phyloP scores from a whole-genome alignment of 2,888 invertebrate species.

The Sphaerophoria taeniata region DNA sequence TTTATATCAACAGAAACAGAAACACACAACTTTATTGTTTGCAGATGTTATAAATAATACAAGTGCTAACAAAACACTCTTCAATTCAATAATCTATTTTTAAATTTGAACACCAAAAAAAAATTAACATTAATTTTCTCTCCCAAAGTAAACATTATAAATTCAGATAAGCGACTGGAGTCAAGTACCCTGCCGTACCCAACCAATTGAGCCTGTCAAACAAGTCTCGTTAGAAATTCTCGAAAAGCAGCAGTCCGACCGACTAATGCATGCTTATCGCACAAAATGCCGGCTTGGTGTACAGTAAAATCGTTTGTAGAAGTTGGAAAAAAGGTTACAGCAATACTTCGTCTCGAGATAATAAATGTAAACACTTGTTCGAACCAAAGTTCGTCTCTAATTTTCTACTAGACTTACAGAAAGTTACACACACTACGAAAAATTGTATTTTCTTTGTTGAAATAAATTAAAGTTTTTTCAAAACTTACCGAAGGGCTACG shows the following conservation, averaged over 20 bases:
- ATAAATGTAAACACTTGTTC: conserved; percentile 32
- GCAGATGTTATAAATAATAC: conserved; percentile 30
- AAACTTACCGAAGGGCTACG: conserved; percentile 69
- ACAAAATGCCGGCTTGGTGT: conserved; percentile 39
- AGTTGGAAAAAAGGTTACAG: too few species aligned
- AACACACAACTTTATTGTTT: conserved; percentile 10
- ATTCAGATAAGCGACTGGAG: conserved; percentile 43
- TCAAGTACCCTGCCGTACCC: conserved; percentile 12
- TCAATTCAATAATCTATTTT: conserved; percentile 56
- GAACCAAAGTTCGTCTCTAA: neutral
- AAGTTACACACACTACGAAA: neutral
- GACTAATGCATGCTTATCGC: conserved; percentile 21
- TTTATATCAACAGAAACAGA: conserved; percentile 12
- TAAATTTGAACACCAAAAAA: conserved; percentile 29
- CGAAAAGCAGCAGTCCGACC: conserved; percentile 1
- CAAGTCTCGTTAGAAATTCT: conserved; percentile 30
- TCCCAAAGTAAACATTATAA: conserved; percentile 31
- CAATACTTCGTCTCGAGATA: conserved; percentile 9
- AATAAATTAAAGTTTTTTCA: conserved; percentile 34
- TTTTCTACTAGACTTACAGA: neutral
- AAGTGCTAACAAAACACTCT: conserved; percentile 62
- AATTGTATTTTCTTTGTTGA: neutral
- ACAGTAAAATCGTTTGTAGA: conserved; percentile 13
- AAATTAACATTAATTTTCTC: conserved; percentile 26
- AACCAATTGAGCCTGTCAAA: conserved; percentile 43